Evolutionary conservation across 2,797 vertebrate genomes (phyloP).

Genomic region (Myripristis jacobus): DNA sequence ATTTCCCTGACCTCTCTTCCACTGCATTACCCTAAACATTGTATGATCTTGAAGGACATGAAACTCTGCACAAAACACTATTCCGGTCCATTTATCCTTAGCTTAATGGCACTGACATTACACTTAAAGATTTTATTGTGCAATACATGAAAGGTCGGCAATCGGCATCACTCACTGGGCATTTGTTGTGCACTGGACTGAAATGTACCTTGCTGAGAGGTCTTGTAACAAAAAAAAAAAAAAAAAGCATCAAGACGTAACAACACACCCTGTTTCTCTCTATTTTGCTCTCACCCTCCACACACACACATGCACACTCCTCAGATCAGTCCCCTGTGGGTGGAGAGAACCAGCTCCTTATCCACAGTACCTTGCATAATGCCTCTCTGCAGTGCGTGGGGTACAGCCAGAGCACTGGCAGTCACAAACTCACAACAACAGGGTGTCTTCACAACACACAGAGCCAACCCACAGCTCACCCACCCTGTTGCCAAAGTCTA

Average conservation of each 20-base stretch:
- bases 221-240: constrained; percentile 21
- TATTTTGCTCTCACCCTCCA: constrained; percentile 21
- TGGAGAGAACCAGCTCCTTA: constrained; percentile 66
- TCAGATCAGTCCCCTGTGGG: constrained; percentile 64
- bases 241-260: constrained; percentile 43
- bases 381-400: constrained; percentile 58
- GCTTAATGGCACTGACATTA: constrained; percentile 67
- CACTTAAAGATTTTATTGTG: constrained; percentile 78
- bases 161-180: constrained; percentile 66
- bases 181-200: constrained; percentile 50
- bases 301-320: constrained; percentile 30
- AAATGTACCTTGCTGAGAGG: constrained; percentile 43
- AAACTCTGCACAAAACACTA: constrained; percentile 36
- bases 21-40: constrained; percentile 36
- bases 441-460: constrained; percentile 15
- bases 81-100: constrained; percentile 66
- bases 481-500: not conserved
- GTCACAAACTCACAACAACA: constrained; percentile 30
- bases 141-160: constrained; percentile 76
- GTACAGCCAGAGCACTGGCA: constrained; percentile 42
- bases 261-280: constrained; percentile 14
- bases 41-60: constrained; percentile 54
- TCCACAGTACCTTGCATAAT: constrained; percentile 67
- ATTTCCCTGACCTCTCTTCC: constrained; percentile 41
- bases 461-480: constrained; percentile 12